phyloP scores from a whole-genome alignment of 2,113 vertebrate species.

The Heterotilapia buettikoferi region DNA sequence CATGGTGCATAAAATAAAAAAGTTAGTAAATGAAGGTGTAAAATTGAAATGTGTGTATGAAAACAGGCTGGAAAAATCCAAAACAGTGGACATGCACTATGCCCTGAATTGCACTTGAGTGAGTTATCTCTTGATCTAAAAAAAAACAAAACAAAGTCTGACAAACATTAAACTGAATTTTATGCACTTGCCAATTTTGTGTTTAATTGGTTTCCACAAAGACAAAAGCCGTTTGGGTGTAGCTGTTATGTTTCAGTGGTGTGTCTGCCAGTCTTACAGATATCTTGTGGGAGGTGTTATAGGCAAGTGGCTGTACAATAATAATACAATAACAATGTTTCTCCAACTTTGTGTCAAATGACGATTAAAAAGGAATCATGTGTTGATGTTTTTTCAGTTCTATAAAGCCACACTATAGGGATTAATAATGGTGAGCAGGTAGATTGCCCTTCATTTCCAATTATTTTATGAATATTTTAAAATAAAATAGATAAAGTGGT shows the following conservation, averaged over 20 bases:
- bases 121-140: background rate
- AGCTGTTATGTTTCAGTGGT: background rate
- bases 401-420: background rate
- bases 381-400: background rate
- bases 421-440: accelerated
- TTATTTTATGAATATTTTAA: background rate
- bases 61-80: background rate
- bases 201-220: background rate
- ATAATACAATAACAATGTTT: background rate
- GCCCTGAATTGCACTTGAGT: background rate
- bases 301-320: background rate
- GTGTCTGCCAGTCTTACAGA: background rate
- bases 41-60: background rate
- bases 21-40: background rate
- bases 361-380: background rate
- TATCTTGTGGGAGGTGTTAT: background rate
- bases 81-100: background rate
- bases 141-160: background rate
- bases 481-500: background rate
- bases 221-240: background rate
- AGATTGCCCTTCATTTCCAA: background rate
- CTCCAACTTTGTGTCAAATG: background rate
- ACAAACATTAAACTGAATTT: background rate
- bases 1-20: background rate
- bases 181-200: background rate